Evolutionary conservation across 2,888 invertebrate genomes (phyloP).

Genomic region (Scrobipalpa atriplicella): DNA sequence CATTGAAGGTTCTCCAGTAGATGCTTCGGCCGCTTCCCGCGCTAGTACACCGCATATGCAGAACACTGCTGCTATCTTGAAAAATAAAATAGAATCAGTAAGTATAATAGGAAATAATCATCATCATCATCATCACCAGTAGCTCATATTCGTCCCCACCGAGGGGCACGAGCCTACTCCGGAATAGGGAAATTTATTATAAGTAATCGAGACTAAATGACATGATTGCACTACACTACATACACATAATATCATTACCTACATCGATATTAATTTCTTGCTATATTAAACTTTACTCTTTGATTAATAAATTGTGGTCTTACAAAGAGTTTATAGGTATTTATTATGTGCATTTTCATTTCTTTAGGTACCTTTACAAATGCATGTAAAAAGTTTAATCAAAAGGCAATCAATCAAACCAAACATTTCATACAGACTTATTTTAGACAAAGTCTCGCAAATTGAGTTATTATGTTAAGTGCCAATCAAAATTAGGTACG

Average conservation of each 20-base stretch:
- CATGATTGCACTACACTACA: too few relatives aligned
- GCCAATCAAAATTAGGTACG: not conserved
- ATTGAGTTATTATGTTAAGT: conserved; percentile 1
- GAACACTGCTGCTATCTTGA: conserved; percentile 87
- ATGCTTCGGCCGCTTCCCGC: conserved; percentile 86
- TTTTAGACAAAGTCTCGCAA: not conserved
- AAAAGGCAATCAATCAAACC: not conserved
- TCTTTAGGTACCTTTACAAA: not conserved
- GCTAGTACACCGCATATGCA: conserved; percentile 93
- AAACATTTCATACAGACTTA: not conserved
- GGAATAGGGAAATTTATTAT: too few relatives aligned
- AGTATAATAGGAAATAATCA: not conserved
- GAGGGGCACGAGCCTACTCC: too few relatives aligned
- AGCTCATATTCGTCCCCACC: too few relatives aligned
- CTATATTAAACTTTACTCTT: too few relatives aligned
- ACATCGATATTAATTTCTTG: too few relatives aligned
- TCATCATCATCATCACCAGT: too few relatives aligned
- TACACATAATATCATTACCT: too few relatives aligned
- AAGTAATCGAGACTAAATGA: too few relatives aligned
- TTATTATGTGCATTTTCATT: not conserved
- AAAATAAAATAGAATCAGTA: not conserved
- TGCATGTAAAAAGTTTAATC: not conserved
- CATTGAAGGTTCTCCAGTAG: conserved; percentile 82
- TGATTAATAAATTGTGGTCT: too few relatives aligned
- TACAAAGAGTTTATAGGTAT: too few relatives aligned